These are phyloP conservation scores for Artibeus jamaicensis DNA, from an alignment of 2,797 vertebrate species.

Conservation along the genomic window DNA sequence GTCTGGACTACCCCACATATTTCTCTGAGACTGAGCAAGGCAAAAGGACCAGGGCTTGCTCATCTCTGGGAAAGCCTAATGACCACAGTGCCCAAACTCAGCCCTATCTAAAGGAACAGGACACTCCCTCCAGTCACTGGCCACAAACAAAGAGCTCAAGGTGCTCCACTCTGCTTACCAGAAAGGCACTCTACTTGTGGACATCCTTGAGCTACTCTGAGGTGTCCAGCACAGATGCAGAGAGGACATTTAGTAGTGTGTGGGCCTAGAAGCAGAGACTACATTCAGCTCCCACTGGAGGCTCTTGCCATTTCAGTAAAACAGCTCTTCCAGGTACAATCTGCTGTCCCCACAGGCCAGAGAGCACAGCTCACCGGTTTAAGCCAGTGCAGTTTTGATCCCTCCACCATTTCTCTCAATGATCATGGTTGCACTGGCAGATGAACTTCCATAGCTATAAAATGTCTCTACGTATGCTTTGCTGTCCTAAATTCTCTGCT, in stretches of 20 bases:
- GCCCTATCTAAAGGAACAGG: background rate
- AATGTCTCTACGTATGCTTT: background rate
- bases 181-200: background rate
- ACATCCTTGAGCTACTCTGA: background rate
- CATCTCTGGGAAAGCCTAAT: background rate
- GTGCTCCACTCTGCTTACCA: background rate
- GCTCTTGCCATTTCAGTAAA: background rate
- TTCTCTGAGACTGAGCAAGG: background rate
- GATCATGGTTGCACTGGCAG: background rate
- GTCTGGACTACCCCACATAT: background rate
- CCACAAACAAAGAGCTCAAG: background rate
- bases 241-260: accelerated
- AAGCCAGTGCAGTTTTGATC: background rate
- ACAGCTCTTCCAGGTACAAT: background rate
- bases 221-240: background rate
- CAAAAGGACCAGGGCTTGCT: background rate
- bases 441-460: background rate
- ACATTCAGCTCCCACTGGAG: background rate
- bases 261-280: background rate
- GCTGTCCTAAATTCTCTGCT: background rate
- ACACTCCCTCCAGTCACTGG: background rate
- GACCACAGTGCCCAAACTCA: background rate
- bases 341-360: background rate
- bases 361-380: background rate
- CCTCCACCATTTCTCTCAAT: background rate